Conservation (phyloP, 1,140 invertebrate genomes). For the Telenomus remus region DNA sequence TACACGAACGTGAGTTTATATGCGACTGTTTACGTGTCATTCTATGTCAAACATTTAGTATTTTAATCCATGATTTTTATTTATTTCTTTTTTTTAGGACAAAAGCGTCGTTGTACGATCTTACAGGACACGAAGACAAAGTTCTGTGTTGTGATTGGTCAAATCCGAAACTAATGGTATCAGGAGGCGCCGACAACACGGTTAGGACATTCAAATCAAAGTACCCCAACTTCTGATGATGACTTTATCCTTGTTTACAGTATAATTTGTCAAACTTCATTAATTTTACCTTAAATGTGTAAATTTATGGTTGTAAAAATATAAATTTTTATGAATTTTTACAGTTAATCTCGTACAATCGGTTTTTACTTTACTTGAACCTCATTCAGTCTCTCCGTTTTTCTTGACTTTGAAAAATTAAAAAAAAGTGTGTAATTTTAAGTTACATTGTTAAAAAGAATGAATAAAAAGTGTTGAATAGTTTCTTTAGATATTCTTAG, state of each 20-base stretch:
- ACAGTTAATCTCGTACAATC: too few species aligned
- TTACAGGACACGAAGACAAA: conserved; percentile 96
- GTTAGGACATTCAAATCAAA: conserved; percentile 89
- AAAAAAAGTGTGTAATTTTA: too few species aligned
- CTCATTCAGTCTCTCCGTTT: too few species aligned
- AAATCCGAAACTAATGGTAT: conserved; percentile 88
- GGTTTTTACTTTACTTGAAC: too few species aligned
- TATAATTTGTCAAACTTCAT: neutral
- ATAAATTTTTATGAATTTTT: too few species aligned
- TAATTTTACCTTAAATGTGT: too few species aligned
- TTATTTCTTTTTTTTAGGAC: conserved; percentile 79
- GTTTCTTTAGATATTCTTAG: too few species aligned
- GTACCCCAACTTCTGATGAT: neutral
- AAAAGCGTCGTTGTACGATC: conserved; percentile 93
- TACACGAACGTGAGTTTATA: conserved; percentile 86
- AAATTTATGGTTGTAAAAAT: too few species aligned
- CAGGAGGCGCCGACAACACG: conserved; percentile 95
- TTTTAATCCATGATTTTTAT: neutral
- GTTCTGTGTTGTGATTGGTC: conserved; percentile 96
- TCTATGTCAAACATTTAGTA: neutral
- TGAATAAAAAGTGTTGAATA: too few species aligned
- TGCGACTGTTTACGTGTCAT: too few species aligned
- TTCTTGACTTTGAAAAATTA: too few species aligned
- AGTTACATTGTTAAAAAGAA: too few species aligned
- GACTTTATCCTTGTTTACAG: neutral